phyloP scores from a whole-genome alignment of 2,113 vertebrate genomes.

The cattle (Bos taurus) region ARS-UCD2.0 NC_037334.1:33154501-33155000 shows the following conservation, averaged over 20 bases:
- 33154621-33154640: neutral
- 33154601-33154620: neutral
- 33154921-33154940: too few relatives aligned
- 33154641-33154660: rapidly evolving
- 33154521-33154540: conserved; percentile 12
- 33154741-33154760: too few relatives aligned
- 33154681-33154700: neutral
- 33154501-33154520: neutral
- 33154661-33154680: neutral
- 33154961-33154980: neutral
- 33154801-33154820: too few relatives aligned
- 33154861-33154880: too few relatives aligned
- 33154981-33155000: neutral
- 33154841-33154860: too few relatives aligned
- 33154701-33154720: too few relatives aligned
- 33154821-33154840: too few relatives aligned
- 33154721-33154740: too few relatives aligned
- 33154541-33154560: neutral
- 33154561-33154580: conserved; percentile 1
- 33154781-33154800: too few relatives aligned
- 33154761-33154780: too few relatives aligned
- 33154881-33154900: too few relatives aligned
- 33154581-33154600: neutral
- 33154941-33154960: neutral
- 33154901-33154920: too few relatives aligned